Evolutionary conservation across 2,113 vertebrate species (phyloP), one percentile per base, ranked within the genome.

Genomic region (Stercorarius parasiticus): DNA sequence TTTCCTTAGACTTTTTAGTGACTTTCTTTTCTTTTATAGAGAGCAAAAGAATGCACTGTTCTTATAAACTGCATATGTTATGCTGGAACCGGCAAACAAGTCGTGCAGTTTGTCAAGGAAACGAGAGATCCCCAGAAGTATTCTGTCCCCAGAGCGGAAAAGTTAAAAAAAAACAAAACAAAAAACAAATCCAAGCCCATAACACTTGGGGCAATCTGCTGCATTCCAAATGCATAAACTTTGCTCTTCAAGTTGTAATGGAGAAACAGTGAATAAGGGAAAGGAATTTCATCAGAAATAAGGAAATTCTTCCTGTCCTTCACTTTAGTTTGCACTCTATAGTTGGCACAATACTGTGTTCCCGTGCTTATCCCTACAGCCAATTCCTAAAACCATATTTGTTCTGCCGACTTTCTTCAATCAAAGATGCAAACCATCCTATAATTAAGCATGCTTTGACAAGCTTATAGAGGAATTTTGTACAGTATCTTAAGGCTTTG

Each of bases 161-260:
- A 74, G 38, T 7, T 12, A 3, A 34, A 43, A 70, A 49, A 43
- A 32, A 53, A 27, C 25, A 58, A 67, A 26, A 34, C 82, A 30
- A 29, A 47, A 65, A 47, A 61, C 23, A 62, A 52, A 58, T 84
- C 61, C 61, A 40, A 65, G 30, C 27, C 27, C 21, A 1, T 79
- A 71, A 74, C 10, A 55, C 49, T n/a, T 32, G 62, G 84, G 87
- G 55, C 45, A 93, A 47, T 91, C 62, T 91, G 71, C 67, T 78
- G 78, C 84, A 94, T 94, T 95, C 89, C 94, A 91, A 89, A 93
- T 45, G 45, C 70, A 67, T 93, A 52, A 94, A 94, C 84, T 94
- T 96, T 96, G 71, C 82, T 96, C 62, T 77, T 62, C n/a, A 73
- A 77, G n/a, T 43, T 67, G 34, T 45, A 34, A 26, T 11, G 9